Conservation (phyloP, 1,140 invertebrate genomes). For the Vollenhovia emeryi region DNA sequence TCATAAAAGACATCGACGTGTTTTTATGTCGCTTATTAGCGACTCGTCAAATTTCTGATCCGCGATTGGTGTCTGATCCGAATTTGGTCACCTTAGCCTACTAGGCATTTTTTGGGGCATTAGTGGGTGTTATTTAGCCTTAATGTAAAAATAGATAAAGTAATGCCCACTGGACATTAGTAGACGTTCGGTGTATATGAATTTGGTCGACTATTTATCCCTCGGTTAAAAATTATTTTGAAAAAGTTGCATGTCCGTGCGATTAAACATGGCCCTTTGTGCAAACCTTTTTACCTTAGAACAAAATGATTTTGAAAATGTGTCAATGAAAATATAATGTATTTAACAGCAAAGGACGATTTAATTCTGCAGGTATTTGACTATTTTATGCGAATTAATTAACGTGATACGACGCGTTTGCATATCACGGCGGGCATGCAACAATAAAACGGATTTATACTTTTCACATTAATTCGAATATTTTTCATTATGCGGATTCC, state of each 20-base stretch:
- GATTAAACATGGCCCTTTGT: not conserved
- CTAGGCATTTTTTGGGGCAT: too few species aligned
- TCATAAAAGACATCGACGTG: too few species aligned
- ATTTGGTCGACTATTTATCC: too few species aligned
- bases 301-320: constrained; percentile 5
- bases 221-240: not conserved
- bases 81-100: too few species aligned
- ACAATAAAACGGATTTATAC: not conserved
- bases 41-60: too few species aligned
- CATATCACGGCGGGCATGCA: too few species aligned
- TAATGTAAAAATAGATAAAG: too few species aligned
- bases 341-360: constrained; percentile 5
- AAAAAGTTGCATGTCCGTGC: not conserved
- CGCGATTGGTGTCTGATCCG: too few species aligned
- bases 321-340: constrained; percentile 5
- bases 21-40: too few species aligned
- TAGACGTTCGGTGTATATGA: too few species aligned
- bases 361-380: not conserved
- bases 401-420: not conserved
- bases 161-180: too few species aligned
- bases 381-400: constrained; percentile 32
- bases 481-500: not conserved
- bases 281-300: not conserved
- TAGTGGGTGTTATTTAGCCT: too few species aligned
- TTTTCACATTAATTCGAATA: not conserved